Evolutionary conservation across 2,113 vertebrate species (phyloP).

Genomic region (Anser cygnoides): DNA sequence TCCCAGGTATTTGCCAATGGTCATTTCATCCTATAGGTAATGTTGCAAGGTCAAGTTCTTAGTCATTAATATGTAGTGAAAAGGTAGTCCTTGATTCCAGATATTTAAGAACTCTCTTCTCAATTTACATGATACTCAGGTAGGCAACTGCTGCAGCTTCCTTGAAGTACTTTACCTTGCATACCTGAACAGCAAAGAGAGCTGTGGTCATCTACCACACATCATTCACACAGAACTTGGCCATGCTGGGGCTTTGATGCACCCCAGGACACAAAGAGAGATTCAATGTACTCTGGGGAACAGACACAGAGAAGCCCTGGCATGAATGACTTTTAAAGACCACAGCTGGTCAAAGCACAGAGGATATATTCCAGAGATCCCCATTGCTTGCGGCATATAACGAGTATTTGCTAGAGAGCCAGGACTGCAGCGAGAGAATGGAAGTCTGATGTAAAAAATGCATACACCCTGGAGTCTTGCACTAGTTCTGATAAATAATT

Average conservation of each 20-base stretch:
- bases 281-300: neutral
- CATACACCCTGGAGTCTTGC: constrained; percentile 40
- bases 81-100: neutral
- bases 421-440: neutral
- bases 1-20: neutral
- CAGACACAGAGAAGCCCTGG: neutral
- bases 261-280: neutral
- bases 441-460: constrained; percentile 28
- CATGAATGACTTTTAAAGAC: neutral
- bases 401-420: neutral
- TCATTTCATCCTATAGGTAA: neutral
- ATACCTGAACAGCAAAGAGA: neutral
- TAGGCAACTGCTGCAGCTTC: neutral
- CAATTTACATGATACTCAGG: neutral
- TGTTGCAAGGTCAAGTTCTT: neutral
- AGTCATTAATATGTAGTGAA: neutral
- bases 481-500: constrained; percentile 71
- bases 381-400: neutral
- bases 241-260: neutral
- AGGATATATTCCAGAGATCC: neutral
- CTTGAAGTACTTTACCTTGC: neutral
- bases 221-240: neutral
- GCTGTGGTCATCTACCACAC: neutral
- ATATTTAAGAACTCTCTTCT: neutral
- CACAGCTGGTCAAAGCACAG: neutral